A percentile compares a stretch with the other conserved stretches of the same genome.
phyloP scores from a whole-genome alignment of 2,888 invertebrate genomes.

The Allolobophora icterica region DNA sequence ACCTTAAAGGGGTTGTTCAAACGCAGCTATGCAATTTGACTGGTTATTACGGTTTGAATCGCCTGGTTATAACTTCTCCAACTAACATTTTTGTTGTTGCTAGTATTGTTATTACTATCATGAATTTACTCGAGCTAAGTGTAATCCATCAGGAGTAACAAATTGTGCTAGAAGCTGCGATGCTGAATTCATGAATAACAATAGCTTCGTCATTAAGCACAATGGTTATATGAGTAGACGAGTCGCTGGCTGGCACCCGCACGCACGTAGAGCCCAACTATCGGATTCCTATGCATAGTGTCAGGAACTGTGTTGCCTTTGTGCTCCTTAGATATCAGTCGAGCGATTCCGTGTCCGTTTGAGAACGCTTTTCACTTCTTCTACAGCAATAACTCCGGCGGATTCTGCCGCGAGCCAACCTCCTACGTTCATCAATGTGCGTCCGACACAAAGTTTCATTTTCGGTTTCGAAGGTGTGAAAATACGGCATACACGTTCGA shows the following conservation, averaged over 20 bases:
- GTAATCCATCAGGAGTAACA: too few species aligned
- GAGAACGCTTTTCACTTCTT: constrained; percentile 89
- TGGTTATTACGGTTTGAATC: not conserved
- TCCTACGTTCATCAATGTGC: constrained; percentile 93
- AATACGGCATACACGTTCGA: constrained; percentile 68
- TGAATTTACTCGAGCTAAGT: too few species aligned
- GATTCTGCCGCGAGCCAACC: constrained; percentile 85
- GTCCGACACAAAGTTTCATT: constrained; percentile 84
- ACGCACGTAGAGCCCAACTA: too few species aligned
- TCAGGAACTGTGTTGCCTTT: not conserved
- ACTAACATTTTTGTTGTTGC: not conserved
- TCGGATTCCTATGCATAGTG: not conserved
- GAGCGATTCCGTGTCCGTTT: constrained; percentile 88
- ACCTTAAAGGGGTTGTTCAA: not conserved
- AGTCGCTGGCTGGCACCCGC: too few species aligned
- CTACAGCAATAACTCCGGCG: constrained; percentile 74
- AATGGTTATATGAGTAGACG: too few species aligned
- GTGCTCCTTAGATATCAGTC: constrained; percentile 59
- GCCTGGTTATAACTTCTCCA: not conserved
- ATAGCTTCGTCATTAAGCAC: too few species aligned
- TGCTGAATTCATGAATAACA: too few species aligned
- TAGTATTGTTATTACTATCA: not conserved
- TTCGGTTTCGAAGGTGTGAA: constrained; percentile 91
- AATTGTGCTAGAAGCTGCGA: too few species aligned
- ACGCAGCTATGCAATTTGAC: not conserved